Base-by-base conservation (phyloP, 2,113 vertebrate species). In the Deroptyus accipitrinus region DNA sequence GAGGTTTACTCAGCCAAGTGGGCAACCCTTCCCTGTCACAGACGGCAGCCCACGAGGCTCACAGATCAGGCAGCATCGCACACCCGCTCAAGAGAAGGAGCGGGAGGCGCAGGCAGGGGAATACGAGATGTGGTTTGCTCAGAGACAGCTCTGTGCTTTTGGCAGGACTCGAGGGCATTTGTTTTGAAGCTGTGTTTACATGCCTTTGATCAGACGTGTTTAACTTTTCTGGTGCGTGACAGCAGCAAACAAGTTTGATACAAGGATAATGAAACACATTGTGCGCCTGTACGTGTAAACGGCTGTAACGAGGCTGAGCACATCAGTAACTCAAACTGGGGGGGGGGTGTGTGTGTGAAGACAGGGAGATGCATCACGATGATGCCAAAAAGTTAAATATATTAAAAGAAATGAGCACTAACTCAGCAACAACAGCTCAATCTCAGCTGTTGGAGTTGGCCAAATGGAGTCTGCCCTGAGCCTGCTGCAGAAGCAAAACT, bases 141-240 rank as follows among this genome's bases (percentile, higher is more conserved):
- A 0, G 82, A 93, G 95, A 91, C 90, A 92, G 96, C 95, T 93
- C 92, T 78, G 77, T 51, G 95, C 91, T 96, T 96, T 92, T 96
- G 96, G 96, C 96, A 96, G 91, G 72, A 88, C 95, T 97, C 22
- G 37, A 83, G 88, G 95, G 96, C 95, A 95, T 96, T 97, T 96
- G 97, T 97, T 96, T 95, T 87, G 95, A 97, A 97, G 96, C 96
- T 93, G 90, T 96, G 96, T 96, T 97, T 96, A 97, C 95, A 94
- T 86, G 96, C 94, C 96, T 97, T 97, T 97, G 96, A 97, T 97
- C 96, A 97, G 96, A 95, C 86, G 74, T 96, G 96, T 96, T 96
- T 96, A 97, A 96, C 97, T 97, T 95, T 96, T 92, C 94, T 88
- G 86, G 92, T 96, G 91, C 78, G 25, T 96, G 96, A 97, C 96